A percentile compares a stretch with the other conserved stretches of the same genome.
phyloP scores from a whole-genome alignment of 1,140 invertebrate species.

The Drosophila suzukii region DNA sequence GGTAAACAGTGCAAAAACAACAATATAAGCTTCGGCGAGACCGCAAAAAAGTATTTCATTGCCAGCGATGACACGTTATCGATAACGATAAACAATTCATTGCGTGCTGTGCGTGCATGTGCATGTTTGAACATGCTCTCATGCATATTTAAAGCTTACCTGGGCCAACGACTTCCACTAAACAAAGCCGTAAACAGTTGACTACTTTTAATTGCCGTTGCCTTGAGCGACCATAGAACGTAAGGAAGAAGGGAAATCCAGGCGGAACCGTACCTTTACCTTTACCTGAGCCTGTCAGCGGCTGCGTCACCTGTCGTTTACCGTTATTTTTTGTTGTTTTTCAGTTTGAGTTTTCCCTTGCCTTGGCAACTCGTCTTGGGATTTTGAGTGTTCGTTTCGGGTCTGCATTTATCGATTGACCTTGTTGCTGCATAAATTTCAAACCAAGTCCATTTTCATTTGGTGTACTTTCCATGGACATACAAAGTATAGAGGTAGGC shows the following conservation, averaged over 20 bases:
- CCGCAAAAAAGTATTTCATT: constrained; percentile 76
- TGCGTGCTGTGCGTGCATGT: constrained; percentile 50
- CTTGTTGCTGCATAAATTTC: constrained; percentile 78
- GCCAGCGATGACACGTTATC: constrained; percentile 52
- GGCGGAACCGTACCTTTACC: constrained; percentile 43
- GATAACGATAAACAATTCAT: constrained; percentile 60
- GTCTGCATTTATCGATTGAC: constrained; percentile 76
- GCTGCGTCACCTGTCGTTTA: constrained; percentile 60
- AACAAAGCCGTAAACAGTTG: constrained; percentile 54
- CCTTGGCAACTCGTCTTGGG: constrained; percentile 60
- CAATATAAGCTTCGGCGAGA: constrained; percentile 28
- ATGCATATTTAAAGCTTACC: constrained; percentile 53
- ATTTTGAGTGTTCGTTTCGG: constrained; percentile 24
- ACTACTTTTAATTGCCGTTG: constrained; percentile 72
- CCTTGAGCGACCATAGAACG: constrained; percentile 59
- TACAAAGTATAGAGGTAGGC: constrained; percentile 25
- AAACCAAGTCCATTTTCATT: constrained; percentile 25
- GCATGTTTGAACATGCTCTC: constrained; percentile 27
- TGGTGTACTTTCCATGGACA: constrained; percentile 32
- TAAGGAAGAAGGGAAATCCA: neutral
- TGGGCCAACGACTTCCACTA: constrained; percentile 55
- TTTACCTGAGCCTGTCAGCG: constrained; percentile 48
- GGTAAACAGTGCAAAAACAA: constrained; percentile 58
- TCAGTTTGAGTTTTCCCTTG: constrained; percentile 56
- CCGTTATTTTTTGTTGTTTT: constrained; percentile 17